These are phyloP conservation scores for Polymixis flavicincta DNA, from an alignment of 2,888 invertebrate species.

Conservation along the genomic window DNA sequence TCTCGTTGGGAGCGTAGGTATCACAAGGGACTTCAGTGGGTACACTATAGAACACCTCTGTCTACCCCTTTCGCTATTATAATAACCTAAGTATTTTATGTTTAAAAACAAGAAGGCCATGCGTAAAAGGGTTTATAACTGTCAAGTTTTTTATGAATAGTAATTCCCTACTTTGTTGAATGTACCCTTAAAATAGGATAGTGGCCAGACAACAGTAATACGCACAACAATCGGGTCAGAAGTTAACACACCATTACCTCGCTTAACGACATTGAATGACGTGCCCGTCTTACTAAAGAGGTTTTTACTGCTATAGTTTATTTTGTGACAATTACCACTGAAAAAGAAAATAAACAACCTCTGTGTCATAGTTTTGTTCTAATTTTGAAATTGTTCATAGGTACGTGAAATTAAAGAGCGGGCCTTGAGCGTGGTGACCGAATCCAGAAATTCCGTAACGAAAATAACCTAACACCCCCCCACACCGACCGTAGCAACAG, in stretches of 20 bases:
- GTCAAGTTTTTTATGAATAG: conserved; percentile 10
- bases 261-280: conserved; percentile 42
- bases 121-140: not conserved
- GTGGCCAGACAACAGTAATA: conserved; percentile 49
- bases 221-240: conserved; percentile 47
- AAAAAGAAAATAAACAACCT: conserved; percentile 10
- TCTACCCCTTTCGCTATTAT: not conserved
- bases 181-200: conserved; percentile 35
- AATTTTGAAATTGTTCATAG: conserved; percentile 20
- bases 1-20: not conserved
- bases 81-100: not conserved
- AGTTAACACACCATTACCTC: conserved; percentile 57
- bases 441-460: too few species aligned
- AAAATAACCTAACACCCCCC: too few species aligned
- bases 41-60: not conserved
- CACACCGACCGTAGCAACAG: too few species aligned
- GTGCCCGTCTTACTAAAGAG: conserved; percentile 34
- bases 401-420: not conserved
- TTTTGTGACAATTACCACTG: conserved; percentile 27
- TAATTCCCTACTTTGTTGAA: conserved; percentile 25
- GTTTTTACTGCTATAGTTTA: conserved; percentile 44
- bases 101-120: not conserved
- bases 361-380: conserved; percentile 10
- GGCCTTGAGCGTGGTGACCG: too few species aligned
- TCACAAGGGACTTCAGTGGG: not conserved